Percentiles rank a stretch among this genome's conserved stretches.
phyloP scores from a whole-genome alignment of 2,113 vertebrate genomes.

The Okapia johnstoni region DNA sequence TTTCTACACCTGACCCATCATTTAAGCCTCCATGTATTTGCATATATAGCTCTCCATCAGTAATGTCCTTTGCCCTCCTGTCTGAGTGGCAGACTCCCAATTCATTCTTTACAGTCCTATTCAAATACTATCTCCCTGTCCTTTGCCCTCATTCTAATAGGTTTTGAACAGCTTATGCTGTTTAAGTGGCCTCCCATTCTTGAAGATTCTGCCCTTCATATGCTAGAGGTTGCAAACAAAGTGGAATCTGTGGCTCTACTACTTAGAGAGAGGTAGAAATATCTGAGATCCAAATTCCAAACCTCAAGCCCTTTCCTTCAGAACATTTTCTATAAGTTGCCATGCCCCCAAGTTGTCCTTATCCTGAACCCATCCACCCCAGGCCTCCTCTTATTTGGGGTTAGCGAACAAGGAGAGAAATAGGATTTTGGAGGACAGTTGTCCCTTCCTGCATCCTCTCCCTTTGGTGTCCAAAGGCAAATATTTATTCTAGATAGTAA shows the following conservation, averaged over 20 bases:
- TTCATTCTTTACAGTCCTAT: conserved; percentile 14
- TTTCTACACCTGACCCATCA: background rate
- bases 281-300: background rate
- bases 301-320: background rate
- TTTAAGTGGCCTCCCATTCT: background rate
- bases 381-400: background rate
- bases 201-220: background rate
- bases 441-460: background rate
- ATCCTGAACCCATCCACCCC: background rate
- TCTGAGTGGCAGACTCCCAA: conserved; percentile 2
- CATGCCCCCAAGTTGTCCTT: background rate
- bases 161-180: background rate
- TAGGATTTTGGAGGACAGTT: background rate
- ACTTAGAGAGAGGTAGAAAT: background rate
- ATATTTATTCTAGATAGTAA: background rate
- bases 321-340: background rate
- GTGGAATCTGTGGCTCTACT: background rate
- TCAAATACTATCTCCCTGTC: background rate
- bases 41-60: background rate
- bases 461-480: background rate
- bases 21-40: background rate
- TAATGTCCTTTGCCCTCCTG: background rate
- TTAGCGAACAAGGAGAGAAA: background rate
- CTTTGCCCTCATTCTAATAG: background rate
- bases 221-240: background rate